These are phyloP conservation scores for Oryctes rhinoceros DNA, from an alignment of 1,140 invertebrate species.

Conservation along the genomic window DNA sequence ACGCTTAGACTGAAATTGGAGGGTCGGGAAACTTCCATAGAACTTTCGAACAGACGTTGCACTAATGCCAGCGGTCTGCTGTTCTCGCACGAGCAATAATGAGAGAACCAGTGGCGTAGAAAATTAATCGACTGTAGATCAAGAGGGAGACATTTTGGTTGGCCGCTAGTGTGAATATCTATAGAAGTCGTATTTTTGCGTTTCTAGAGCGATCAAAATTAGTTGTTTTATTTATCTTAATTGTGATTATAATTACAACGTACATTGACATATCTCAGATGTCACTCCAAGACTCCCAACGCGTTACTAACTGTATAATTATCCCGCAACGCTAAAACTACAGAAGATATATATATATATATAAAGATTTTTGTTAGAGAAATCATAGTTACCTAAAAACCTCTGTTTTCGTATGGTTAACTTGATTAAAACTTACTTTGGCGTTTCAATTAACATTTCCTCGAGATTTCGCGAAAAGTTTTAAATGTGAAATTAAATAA, in stretches of 20 bases:
- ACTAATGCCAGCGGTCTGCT: slow-evolving; percentile 30
- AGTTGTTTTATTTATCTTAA: not conserved
- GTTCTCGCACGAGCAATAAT: slow-evolving; percentile 15
- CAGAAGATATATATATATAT: not conserved
- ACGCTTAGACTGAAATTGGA: not conserved
- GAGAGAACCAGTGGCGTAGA: slow-evolving; percentile 14
- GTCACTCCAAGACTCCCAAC: not conserved
- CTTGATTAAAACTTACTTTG: not conserved
- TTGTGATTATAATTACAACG: not conserved
- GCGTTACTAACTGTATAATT: not conserved
- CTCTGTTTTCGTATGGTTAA: not conserved
- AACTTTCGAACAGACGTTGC: slow-evolving; percentile 28
- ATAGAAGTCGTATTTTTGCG: not conserved
- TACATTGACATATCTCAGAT: not conserved
- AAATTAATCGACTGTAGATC: slow-evolving; percentile 22
- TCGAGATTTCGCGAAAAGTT: not conserved
- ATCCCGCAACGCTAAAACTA: not conserved
- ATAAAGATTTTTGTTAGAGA: not conserved
- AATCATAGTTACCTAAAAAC: not conserved
- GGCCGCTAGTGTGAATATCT: not conserved
- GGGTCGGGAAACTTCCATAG: not conserved
- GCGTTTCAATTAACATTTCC: not conserved
- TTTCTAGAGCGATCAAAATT: not conserved
- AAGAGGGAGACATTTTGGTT: not conserved
- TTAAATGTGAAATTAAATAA: not conserved